Evolutionary conservation across 1,140 invertebrate species (phyloP).

Genomic region (Drosophila neocordata): DNA sequence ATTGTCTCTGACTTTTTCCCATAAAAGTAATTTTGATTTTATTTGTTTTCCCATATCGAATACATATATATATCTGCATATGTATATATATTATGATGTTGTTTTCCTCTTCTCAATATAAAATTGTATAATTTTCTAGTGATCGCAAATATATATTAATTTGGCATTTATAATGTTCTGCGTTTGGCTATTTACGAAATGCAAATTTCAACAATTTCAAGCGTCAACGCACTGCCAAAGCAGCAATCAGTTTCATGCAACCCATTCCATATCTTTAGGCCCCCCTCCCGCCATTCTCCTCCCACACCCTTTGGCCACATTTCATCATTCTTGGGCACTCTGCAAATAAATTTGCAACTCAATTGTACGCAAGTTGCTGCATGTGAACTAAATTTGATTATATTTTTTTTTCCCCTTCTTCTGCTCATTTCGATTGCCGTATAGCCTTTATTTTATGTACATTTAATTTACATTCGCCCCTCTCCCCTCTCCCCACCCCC

Average conservation of each 20-base stretch:
- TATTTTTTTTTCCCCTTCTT: too few relatives aligned
- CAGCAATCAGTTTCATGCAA: conserved; percentile 31
- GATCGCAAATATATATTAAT: conserved; percentile 52
- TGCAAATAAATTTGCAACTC: conserved; percentile 77
- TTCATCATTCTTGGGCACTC: conserved; percentile 12
- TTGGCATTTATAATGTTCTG: conserved; percentile 57
- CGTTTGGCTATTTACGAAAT: conserved; percentile 51
- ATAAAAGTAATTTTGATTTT: too few relatives aligned
- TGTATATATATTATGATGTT: too few relatives aligned
- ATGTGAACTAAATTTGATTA: conserved; percentile 48
- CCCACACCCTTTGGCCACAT: not conserved
- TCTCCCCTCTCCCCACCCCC: conserved; percentile 14
- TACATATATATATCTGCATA: too few relatives aligned
- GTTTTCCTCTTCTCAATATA: too few relatives aligned
- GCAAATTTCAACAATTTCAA: conserved; percentile 72
- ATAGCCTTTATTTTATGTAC: conserved; percentile 68
- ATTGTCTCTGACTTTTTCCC: too few relatives aligned
- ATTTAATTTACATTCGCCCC: conserved; percentile 63
- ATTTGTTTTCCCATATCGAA: too few relatives aligned
- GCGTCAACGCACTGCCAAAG: conserved; percentile 62
- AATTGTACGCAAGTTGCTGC: conserved; percentile 56
- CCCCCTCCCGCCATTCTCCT: not conserved
- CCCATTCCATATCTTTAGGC: not conserved
- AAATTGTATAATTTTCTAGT: conserved; percentile 2
- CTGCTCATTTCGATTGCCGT: too few relatives aligned